Evolutionary conservation across 2,888 invertebrate species (phyloP), one percentile per base, ranked within the genome.

Genomic region (Cacoxenus indagator): DNA sequence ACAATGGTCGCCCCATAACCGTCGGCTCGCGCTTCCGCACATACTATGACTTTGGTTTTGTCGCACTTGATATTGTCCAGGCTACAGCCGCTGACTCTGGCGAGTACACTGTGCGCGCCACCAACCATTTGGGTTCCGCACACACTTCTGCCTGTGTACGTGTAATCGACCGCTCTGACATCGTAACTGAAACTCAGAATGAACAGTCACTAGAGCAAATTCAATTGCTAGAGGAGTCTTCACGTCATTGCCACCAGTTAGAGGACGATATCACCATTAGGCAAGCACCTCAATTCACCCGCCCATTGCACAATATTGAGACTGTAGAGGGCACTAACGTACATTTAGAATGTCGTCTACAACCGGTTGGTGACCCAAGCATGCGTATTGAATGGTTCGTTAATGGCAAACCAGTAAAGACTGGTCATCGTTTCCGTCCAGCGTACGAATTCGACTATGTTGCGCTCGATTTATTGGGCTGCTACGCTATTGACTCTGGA

Each of bases 381-480:
- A 96, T 97, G 96, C 93, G 92, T 86, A 94, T 97, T 66, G 97
- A 96, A 75, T 99, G 99, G 99, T 95, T 96, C 87, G 96, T 96
- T 70, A 97, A 99, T 87, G 98, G 97, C 22, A 91, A 93, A 75
- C 96, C 98, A 0, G 92, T 99, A 1, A 95, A 95, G 86, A 95
- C 95, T 54, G 98, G 98, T 75, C 93, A 97, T 85, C 92, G 99
- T 75, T 99, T 98, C 90, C 92, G 97, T 85, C 98, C 98, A 51
- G 96, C 97, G 2, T 95, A 96, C 84, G 98, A 99, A 88, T 98
- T 98, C 87, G 98, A 98, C 84, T 99, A 97, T 86, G 98, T 98
- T 19, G 97, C 98, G 8, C 90, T 99, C 66, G 99, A 99, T 88
- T 92, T 99, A 64, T 90, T 98, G 24, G 97, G 97, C 83, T 97